Evolutionary conservation across 2,888 invertebrate species (phyloP), one percentile per base, ranked within the genome.

Genomic region (Strigamia crassipes): DNA sequence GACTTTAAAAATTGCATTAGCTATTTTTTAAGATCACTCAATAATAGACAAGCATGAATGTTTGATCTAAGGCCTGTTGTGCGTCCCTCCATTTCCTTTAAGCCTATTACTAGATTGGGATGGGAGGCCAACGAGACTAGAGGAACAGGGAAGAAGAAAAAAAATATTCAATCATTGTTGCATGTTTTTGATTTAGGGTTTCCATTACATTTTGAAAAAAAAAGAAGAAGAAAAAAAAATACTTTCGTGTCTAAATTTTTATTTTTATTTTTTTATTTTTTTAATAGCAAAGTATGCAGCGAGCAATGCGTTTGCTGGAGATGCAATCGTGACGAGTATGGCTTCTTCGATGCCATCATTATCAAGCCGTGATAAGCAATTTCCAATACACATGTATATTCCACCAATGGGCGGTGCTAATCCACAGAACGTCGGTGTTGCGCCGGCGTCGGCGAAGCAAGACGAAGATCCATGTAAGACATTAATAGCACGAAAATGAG

Each of bases 361-460:
- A 34, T 23, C 77, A 21, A 42, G 81, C 21, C 77, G 73, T 13
- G 83, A 83, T 13, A 83, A 83, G 79, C 83, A 81, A 42, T 82
- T 83, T 78, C 83, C 83, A 27, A 66, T 83, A 21, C 83, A 83
- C 79, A 83, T 83, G 83, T 83, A 83, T 78, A 81, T 81, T 38
- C 81, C 81, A n/a, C 73, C 81, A 4, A 80, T 80, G 80, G 80
- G 80, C 5, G 80, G 51, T 15, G 80, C 80, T 13, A 42, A 38
- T n/a, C 21, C 80, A 10, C 46, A 38, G 46, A 46, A 41, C 3
- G 80, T 56, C 21, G 80, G 51, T 5, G 80, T 18, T 3, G 27
- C 80, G 27, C 51, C 80, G 4, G 80, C 80, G 10, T 46, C 80
- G 8, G 38, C 27, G 56, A 80, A 80, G 21, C 34, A 23, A 56